Evolutionary conservation across 2,888 invertebrate genomes (phyloP).

Genomic region (Linnaemya tessellans): DNA sequence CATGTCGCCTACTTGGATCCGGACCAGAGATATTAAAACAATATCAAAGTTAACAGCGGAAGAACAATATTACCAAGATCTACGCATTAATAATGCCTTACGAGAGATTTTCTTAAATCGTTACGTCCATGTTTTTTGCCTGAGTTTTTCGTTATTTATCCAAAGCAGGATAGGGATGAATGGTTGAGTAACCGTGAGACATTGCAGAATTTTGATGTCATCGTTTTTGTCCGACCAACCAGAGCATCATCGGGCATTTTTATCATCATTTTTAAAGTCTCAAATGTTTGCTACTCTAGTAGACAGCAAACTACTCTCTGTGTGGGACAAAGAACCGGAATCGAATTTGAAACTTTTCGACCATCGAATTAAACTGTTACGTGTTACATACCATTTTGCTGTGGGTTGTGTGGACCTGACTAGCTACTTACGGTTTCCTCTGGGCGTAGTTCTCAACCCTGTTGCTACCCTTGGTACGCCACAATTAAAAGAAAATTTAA

Average conservation of each 20-base stretch:
- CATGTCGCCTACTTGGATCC: constrained; percentile 58
- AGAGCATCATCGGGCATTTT: constrained; percentile 95
- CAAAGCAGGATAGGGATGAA: constrained; percentile 88
- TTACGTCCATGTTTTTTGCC: constrained; percentile 98
- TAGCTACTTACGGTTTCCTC: no score
- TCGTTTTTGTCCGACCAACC: constrained; percentile 99
- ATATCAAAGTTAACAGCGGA: constrained; percentile 78
- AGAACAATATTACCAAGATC: constrained; percentile 92
- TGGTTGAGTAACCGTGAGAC: constrained; percentile 92
- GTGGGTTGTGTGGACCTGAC: no score
- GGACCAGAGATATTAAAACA: constrained; percentile 69
- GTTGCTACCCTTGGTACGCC: no score
- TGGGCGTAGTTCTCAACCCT: no score
- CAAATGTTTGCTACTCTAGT: constrained; percentile 99
- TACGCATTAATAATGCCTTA: no score
- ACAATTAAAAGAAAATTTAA: no score
- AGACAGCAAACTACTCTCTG: constrained; percentile 96
- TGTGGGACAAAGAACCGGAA: constrained; percentile 90
- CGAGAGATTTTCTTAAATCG: constrained; percentile 97
- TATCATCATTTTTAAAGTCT: constrained; percentile 97
- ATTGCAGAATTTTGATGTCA: constrained; percentile 97
- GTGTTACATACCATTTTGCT: no score
- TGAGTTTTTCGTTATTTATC: constrained; percentile 96
- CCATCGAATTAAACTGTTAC: constrained; percentile 90
- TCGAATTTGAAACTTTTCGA: constrained; percentile 92